Conservation (phyloP, 2,888 invertebrate species). For the Xestobium rufovillosum region DNA sequence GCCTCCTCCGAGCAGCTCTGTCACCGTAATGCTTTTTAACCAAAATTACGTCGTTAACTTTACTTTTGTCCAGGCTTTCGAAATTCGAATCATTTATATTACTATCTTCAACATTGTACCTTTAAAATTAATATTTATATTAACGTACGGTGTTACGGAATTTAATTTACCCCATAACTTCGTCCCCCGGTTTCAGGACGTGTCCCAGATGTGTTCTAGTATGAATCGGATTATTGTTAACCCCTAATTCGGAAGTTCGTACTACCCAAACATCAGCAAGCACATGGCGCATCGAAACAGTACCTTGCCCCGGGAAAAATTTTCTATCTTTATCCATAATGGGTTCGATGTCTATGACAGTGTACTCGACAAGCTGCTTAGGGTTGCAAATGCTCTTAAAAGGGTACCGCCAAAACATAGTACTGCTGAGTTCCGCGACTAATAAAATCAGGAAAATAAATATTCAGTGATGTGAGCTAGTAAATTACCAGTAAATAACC, state of each 20-base stretch:
- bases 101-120: conserved; percentile 81
- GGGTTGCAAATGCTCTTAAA: conserved; percentile 85
- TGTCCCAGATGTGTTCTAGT: conserved; percentile 92
- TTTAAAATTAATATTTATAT: conserved; percentile 35
- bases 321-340: conserved; percentile 67
- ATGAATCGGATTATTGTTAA: conserved; percentile 73
- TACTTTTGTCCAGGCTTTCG: conserved; percentile 65
- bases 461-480: no score
- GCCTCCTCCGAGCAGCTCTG: conserved; percentile 59
- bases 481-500: no score
- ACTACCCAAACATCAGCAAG: conserved; percentile 93
- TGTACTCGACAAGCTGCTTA: conserved; percentile 83
- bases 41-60: conserved; percentile 85
- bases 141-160: not conserved
- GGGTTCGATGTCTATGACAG: conserved; percentile 90
- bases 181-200: conserved; percentile 85
- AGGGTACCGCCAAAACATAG: conserved; percentile 77
- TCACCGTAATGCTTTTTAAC: conserved; percentile 87
- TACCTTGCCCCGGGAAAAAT: conserved; percentile 80
- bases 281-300: conserved; percentile 78
- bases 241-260: conserved; percentile 76
- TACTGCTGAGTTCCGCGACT: conserved; percentile 80
- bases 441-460: conserved; percentile 8
- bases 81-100: conserved; percentile 88
- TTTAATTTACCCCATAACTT: conserved; percentile 71